Percentiles rank a stretch among this genome's conserved stretches.
Evolutionary conservation across 2,113 vertebrate species (phyloP).

Genomic region (Carlito syrichta): DNA sequence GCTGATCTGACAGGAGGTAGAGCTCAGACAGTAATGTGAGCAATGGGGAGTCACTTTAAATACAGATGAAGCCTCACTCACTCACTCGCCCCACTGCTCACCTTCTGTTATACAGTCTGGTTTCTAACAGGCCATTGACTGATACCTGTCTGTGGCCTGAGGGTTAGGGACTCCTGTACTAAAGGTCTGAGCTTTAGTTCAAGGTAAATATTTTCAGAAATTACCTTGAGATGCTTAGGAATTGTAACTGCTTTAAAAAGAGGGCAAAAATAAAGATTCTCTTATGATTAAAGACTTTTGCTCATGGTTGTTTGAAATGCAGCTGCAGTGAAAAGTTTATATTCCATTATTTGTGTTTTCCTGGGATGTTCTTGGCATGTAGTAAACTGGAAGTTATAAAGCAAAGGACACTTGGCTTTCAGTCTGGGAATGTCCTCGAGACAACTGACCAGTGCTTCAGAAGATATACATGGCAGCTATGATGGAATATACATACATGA

Average conservation of each 20-base stretch:
- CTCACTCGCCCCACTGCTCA: no score
- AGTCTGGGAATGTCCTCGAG: not conserved
- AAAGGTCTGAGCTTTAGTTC: not conserved
- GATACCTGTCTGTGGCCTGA: no score
- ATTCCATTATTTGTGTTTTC: slow-evolving; percentile 43
- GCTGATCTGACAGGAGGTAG: no score
- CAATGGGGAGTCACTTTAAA: no score
- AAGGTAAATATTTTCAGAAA: not conserved
- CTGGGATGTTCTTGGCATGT: not conserved
- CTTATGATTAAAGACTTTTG: not conserved
- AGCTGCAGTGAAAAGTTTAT: not conserved
- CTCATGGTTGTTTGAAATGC: not conserved
- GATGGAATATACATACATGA: not conserved
- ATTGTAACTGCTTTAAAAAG: not conserved
- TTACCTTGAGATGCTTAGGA: not conserved
- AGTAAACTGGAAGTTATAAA: not conserved
- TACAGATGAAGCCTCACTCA: no score
- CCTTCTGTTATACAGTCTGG: no score
- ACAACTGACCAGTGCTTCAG: not conserved
- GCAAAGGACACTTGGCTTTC: not conserved
- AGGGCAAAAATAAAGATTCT: not conserved
- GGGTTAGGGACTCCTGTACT: no score
- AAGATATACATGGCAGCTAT: not conserved
- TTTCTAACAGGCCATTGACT: no score
- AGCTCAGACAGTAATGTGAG: no score